phyloP scores from a whole-genome alignment of 92 coral and sea anemone genomes.

The Desmophyllum pertusum region DNA sequence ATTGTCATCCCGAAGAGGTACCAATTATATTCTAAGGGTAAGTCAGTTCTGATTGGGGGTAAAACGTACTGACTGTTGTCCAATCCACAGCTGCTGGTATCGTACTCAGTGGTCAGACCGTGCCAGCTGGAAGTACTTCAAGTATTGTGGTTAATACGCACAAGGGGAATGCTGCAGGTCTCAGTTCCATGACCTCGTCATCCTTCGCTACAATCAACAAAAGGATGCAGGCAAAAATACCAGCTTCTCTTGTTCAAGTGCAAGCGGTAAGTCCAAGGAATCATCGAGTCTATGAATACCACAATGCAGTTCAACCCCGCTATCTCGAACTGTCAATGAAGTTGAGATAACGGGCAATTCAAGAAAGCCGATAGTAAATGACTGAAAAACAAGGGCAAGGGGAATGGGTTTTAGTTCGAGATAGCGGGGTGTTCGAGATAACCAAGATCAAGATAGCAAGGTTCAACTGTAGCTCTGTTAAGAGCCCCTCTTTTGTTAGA shows the following conservation, averaged over 20 bases:
- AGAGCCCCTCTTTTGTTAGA: not conserved
- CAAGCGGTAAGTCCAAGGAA: constrained; percentile 57
- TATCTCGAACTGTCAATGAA: too few relatives aligned
- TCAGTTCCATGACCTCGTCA: constrained; percentile 67
- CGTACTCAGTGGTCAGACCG: constrained; percentile 72
- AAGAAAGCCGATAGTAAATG: too few relatives aligned
- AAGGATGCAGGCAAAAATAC: constrained; percentile 83
- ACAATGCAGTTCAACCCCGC: too few relatives aligned
- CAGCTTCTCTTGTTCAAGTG: constrained; percentile 69
- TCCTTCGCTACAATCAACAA: constrained; percentile 94
- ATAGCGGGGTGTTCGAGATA: too few relatives aligned
- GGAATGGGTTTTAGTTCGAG: too few relatives aligned
- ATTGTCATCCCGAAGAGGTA: too few relatives aligned
- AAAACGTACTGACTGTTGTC: not conserved
- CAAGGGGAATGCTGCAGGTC: constrained; percentile 76
- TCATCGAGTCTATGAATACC: too few relatives aligned
- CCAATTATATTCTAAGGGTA: too few relatives aligned
- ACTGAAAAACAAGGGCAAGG: too few relatives aligned
- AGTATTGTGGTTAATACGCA: constrained; percentile 96
- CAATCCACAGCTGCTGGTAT: constrained; percentile 43
- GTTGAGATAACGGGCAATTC: too few relatives aligned
- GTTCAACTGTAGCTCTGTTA: too few relatives aligned
- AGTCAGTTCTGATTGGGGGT: not conserved
- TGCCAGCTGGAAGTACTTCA: constrained; percentile 70
- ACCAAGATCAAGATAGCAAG: too few relatives aligned